phyloP scores from a whole-genome alignment of 2,113 vertebrate species.

The Hypocryptadius cinnamomeus region DNA sequence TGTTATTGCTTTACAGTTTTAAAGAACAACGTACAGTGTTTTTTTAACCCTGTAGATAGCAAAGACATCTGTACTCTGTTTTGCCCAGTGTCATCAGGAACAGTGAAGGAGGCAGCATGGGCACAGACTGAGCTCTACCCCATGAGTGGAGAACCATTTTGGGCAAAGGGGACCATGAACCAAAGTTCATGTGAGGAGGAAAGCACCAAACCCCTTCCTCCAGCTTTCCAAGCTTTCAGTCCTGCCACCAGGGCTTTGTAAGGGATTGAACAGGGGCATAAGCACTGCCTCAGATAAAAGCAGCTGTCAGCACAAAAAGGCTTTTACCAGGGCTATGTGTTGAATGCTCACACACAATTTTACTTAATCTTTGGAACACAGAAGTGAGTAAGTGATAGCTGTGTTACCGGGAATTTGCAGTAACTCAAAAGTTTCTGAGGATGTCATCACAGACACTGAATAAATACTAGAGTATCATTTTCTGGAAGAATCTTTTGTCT shows the following conservation, averaged over 20 bases:
- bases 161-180: background rate
- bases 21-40: background rate
- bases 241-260: background rate
- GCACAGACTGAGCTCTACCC: background rate
- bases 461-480: background rate
- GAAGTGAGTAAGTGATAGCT: background rate
- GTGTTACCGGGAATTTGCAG: background rate
- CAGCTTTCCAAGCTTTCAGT: background rate
- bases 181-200: background rate
- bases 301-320: background rate
- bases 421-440: background rate
- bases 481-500: background rate
- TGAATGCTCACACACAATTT: background rate
- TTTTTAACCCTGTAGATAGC: background rate
- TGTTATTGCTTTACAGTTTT: background rate
- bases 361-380: background rate
- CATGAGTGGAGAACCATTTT: background rate
- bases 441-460: background rate
- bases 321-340: background rate
- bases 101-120: fast-evolving
- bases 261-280: background rate
- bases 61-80: background rate
- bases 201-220: background rate
- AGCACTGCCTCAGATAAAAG: background rate
- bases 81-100: background rate